Conservation (phyloP, 2,888 invertebrate genomes). For the Lapara coniferarum region DNA sequence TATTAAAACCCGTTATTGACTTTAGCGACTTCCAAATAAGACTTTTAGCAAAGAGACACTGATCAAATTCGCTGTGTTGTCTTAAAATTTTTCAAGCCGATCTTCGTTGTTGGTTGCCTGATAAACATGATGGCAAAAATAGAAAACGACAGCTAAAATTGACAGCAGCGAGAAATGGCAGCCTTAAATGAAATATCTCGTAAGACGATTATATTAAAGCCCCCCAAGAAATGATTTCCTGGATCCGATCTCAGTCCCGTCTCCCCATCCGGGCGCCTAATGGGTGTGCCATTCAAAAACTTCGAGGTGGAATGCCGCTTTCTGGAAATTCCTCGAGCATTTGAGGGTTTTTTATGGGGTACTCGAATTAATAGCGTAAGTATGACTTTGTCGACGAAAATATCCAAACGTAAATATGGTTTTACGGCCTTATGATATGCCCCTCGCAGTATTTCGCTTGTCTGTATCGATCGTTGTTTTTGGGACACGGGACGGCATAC, state of each 20-base stretch:
- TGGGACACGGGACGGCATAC: background rate
- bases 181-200: background rate
- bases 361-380: constrained; percentile 22
- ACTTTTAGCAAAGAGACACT: no score
- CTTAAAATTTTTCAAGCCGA: no score
- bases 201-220: constrained; percentile 9
- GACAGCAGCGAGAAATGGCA: background rate
- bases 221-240: constrained; percentile 5
- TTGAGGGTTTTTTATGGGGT: constrained; percentile 29
- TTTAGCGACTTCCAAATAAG: no score
- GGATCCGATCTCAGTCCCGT: constrained; percentile 9
- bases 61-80: no score
- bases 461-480: constrained; percentile 19
- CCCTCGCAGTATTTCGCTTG: background rate
- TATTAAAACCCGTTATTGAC: background rate
- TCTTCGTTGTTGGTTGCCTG: background rate
- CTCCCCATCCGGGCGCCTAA: constrained; percentile 37
- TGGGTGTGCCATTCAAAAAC: constrained; percentile 51
- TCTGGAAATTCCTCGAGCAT: constrained; percentile 44
- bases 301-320: constrained; percentile 45
- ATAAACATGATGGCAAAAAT: background rate
- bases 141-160: background rate
- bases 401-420: constrained; percentile 11
- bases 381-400: constrained; percentile 30
- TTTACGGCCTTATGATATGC: constrained; percentile 1